Evolutionary conservation across 2,113 vertebrate genomes (phyloP), one percentile per base, ranked within the genome.

Genomic region (Pteruthius melanotis): DNA sequence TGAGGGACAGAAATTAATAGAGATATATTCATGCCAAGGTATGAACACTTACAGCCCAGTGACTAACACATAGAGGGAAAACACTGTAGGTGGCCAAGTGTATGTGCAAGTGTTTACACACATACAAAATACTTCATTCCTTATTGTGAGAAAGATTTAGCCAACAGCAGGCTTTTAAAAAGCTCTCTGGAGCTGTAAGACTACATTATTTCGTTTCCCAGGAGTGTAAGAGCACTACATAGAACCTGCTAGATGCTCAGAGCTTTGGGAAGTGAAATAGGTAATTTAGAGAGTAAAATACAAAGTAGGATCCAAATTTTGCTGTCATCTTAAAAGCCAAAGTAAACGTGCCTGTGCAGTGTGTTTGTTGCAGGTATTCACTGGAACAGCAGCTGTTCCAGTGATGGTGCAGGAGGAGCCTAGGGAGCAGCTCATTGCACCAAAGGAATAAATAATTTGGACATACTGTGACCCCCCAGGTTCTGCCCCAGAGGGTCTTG

Each of bases 351-450:
- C 26, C 10, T 3, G 3, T 20, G 42, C 30, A n/a, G 66, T 11
- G 28, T 2, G 0, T 77, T 64, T 64, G 22, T 37, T 4, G 0
- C 39, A 37, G 40, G 10, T 10, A n/a, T 27, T n/a, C n/a, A n/a
- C n/a, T n/a, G n/a, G n/a, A n/a, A n/a, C 22, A 15, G 52, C 27
- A 22, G 4, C 22, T 4, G 1, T 31, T 44, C 28, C 39, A 39
- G 8, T 11, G 35, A 35, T 1, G 2, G 5, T 27, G 64, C 83
- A 64, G 72, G 23, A 33, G 53, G 13, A 81, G 45, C 47, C 68
- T 42, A 5, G 0, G 0, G 26, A 81, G 74, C 47, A 81, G 52
- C 11, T 33, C 1, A 0, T 1, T 52, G 50, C 20, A 17, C 63
- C 4, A 2, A 69, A 59, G 42, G 49, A 66, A 76, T 37, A 57